Evolutionary conservation across 2,888 invertebrate species (phyloP).

Genomic region (Nemurella pictetii): DNA sequence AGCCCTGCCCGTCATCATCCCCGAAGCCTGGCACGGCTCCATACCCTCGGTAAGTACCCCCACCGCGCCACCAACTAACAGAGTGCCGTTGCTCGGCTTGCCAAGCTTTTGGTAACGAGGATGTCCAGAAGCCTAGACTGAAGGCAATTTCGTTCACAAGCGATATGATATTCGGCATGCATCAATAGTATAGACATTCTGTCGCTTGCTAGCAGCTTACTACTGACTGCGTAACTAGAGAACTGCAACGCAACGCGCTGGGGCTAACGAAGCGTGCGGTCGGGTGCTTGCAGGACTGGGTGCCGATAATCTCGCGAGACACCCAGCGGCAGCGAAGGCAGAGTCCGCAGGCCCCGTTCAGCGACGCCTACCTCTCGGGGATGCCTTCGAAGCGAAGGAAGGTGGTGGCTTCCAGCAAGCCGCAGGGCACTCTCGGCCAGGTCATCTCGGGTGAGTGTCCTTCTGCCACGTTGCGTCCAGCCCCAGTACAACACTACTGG

Average conservation of each 20-base stretch:
- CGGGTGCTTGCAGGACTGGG: constrained; percentile 68
- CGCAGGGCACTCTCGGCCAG: constrained; percentile 46
- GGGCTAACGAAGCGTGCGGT: no score
- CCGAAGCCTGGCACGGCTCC: constrained; percentile 64
- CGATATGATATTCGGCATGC: no score
- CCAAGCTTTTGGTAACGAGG: no score
- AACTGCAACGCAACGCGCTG: constrained; percentile 34
- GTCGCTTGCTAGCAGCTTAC: neutral
- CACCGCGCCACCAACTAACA: no score
- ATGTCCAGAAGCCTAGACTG: no score
- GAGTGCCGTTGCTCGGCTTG: no score
- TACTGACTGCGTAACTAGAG: constrained; percentile 27
- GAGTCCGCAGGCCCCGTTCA: constrained; percentile 63
- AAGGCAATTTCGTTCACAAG: no score
- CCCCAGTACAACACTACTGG: no score
- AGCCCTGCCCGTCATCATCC: constrained; percentile 56
- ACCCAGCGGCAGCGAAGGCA: constrained; percentile 67
- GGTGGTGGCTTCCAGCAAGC: constrained; percentile 58
- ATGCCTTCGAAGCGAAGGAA: constrained; percentile 89
- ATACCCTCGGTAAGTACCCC: constrained; percentile 63
- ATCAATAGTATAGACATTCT: no score
- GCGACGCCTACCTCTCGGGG: constrained; percentile 87
- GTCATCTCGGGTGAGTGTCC: constrained; percentile 45
- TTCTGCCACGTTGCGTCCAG: no score
- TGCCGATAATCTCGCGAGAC: constrained; percentile 84